Conservation (phyloP, 2,888 invertebrate species). For the Amaurobius ferox region DNA sequence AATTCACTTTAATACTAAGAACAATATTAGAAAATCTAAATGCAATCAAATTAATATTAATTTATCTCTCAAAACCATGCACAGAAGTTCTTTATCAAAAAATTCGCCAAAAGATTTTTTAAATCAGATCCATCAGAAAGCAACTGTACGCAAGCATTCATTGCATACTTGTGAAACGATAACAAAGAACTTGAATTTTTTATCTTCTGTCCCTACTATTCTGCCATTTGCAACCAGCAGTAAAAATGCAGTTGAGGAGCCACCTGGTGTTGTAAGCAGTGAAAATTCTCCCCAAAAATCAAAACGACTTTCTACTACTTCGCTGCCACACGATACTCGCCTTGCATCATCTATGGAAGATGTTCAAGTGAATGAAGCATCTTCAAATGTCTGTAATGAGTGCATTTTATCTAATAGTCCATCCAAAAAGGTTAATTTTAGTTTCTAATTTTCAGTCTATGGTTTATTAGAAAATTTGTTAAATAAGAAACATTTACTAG, state of each 20-base stretch:
- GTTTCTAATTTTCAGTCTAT: too few relatives aligned
- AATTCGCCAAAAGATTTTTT: conserved; percentile 38
- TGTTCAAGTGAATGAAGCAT: conserved; percentile 12
- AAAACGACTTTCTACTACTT: conserved; percentile 10
- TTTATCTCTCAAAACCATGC: conserved; percentile 14
- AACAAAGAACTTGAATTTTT: conserved; percentile 54
- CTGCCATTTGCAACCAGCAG: conserved; percentile 20
- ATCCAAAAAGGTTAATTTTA: conserved; percentile 55
- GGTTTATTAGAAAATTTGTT: too few relatives aligned
- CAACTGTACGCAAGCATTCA: conserved; percentile 34
- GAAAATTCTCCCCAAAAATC: conserved; percentile 26
- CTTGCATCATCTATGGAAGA: conserved; percentile 28
- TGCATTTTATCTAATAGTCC: conserved; percentile 55
- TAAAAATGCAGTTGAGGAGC: not conserved
- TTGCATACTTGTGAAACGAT: conserved; percentile 59
- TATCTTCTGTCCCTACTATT: conserved; percentile 50
- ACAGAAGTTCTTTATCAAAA: conserved; percentile 5
- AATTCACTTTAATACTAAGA: conserved; percentile 11
- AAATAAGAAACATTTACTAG: too few relatives aligned
- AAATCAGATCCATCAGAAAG: conserved; percentile 34
- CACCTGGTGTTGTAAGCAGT: not conserved
- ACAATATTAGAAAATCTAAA: conserved; percentile 25
- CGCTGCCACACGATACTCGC: not conserved
- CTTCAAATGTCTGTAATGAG: conserved; percentile 34
- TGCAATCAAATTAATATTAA: conserved; percentile 21